These are phyloP conservation scores for Tetragnatha versicolor DNA, from an alignment of 1,140 invertebrate genomes.

Conservation along the genomic window DNA sequence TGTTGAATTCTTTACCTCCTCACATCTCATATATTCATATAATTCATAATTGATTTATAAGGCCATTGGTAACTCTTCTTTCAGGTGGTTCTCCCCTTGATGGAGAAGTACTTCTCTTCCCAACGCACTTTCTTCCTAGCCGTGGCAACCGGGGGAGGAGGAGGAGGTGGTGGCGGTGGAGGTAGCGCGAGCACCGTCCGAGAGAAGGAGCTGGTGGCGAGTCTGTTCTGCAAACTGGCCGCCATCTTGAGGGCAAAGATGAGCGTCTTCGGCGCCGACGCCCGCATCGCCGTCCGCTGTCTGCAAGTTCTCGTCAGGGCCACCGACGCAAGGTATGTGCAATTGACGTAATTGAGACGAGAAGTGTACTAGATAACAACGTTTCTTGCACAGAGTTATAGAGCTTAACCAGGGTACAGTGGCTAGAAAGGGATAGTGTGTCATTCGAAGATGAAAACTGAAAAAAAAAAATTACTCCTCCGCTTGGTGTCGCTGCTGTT, in stretches of 20 bases:
- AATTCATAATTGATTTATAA: too few species aligned
- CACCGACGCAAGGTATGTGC: conserved; percentile 91
- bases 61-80: too few species aligned
- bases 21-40: too few species aligned
- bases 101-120: conserved; percentile 99
- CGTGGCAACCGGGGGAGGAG: conserved; percentile 87
- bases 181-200: conserved; percentile 96
- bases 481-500: too few species aligned
- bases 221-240: conserved; percentile 95
- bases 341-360: too few species aligned
- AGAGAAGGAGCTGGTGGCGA: conserved; percentile 99
- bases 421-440: too few species aligned
- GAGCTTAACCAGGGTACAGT: too few species aligned
- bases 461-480: too few species aligned
- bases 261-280: conserved; percentile 95
- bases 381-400: too few species aligned
- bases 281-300: conserved; percentile 95
- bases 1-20: too few species aligned
- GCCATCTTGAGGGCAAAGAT: conserved; percentile 88
- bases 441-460: too few species aligned
- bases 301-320: conserved; percentile 88
- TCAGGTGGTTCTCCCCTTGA: conserved; percentile 91
- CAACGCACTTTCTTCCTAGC: conserved; percentile 97
- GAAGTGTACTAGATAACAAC: too few species aligned
- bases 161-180: conserved; percentile 82